Evolutionary conservation across 1,140 invertebrate species (phyloP).

Genomic region (Calephelis virginiensis): DNA sequence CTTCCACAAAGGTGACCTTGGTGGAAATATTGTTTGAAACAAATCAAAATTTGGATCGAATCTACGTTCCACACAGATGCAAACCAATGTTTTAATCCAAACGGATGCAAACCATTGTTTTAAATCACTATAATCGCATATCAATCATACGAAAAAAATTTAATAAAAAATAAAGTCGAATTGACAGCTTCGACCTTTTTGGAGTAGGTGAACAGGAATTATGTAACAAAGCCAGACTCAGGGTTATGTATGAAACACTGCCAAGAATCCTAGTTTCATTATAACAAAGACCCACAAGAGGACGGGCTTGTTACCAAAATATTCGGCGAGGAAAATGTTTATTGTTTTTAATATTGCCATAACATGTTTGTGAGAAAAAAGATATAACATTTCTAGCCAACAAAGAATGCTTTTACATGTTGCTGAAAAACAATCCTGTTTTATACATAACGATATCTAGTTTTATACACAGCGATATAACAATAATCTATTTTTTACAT

Average conservation of each 20-base stretch:
- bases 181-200: no score
- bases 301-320: neutral
- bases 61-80: no score
- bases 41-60: no score
- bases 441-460: neutral
- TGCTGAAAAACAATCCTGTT: neutral
- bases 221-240: neutral
- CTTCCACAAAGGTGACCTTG: no score
- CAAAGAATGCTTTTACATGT: neutral
- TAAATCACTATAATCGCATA: no score
- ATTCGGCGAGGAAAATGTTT: neutral
- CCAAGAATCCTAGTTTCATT: neutral
- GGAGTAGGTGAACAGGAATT: no score
- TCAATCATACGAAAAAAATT: no score
- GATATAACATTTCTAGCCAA: slow-evolving; percentile 1
- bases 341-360: slow-evolving; percentile 11
- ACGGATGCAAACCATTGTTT: no score
- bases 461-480: neutral
- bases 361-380: neutral
- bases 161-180: no score
- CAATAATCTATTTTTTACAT: no score
- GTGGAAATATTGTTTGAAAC: no score
- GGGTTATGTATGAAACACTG: neutral
- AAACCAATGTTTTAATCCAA: no score
- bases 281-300: neutral